phyloP scores from a whole-genome alignment of 2,797 vertebrate genomes.

The Parauchenoglanis ngamensis region DNA sequence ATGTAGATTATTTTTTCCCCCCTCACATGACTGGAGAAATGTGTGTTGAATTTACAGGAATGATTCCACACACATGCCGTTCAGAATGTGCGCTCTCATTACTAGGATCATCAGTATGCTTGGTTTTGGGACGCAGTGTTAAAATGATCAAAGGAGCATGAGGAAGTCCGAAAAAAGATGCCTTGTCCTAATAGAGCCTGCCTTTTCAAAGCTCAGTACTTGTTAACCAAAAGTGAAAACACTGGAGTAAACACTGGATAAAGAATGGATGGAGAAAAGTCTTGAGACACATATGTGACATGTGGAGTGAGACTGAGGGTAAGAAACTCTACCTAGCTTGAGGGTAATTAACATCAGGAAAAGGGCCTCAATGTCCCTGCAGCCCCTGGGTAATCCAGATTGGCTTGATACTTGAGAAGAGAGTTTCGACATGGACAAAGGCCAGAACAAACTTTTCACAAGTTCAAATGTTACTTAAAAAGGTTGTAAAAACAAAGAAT shows the following conservation, averaged over 20 bases:
- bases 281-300: neutral
- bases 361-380: neutral
- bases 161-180: neutral
- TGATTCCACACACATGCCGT: neutral
- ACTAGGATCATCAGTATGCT: neutral
- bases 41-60: neutral
- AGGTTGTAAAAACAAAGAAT: conserved; percentile 13
- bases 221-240: neutral
- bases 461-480: conserved; percentile 4
- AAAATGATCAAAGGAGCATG: neutral
- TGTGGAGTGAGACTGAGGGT: too few relatives aligned
- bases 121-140: neutral
- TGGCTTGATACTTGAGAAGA: conserved; percentile 11
- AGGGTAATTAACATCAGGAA: neutral
- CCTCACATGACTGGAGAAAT: neutral
- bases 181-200: neutral
- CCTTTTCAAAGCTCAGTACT: neutral
- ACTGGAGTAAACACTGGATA: neutral
- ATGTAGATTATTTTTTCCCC: neutral
- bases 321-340: conserved; percentile 5
- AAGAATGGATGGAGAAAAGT: neutral
- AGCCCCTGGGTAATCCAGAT: neutral
- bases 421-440: conserved; percentile 6
- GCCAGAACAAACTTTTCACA: conserved; percentile 7
- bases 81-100: neutral